Percentiles rank a stretch among this genome's conserved stretches.
Conservation (phyloP, 2,113 vertebrate genomes). For the Callipepla squamata region DNA sequence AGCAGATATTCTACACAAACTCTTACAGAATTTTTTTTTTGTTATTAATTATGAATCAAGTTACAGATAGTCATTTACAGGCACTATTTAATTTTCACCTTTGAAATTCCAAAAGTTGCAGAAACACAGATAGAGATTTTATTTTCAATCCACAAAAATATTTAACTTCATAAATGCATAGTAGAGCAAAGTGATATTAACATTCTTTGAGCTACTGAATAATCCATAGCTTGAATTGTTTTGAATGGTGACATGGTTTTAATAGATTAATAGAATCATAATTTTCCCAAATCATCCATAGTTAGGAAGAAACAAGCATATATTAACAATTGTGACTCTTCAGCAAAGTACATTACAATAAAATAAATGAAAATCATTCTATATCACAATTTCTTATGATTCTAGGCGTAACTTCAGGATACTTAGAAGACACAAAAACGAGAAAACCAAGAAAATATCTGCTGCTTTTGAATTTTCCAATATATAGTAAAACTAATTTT, state of each 20-base stretch:
- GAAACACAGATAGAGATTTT: neutral
- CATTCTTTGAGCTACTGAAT: neutral
- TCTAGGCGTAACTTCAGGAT: neutral
- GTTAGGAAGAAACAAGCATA: neutral
- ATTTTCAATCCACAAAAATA: neutral
- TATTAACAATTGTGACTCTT: neutral
- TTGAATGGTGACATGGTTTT: neutral
- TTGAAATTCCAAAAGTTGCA: neutral
- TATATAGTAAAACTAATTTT: neutral
- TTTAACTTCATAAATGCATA: neutral
- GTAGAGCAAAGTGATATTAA: neutral
- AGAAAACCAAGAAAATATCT: neutral
- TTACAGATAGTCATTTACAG: neutral
- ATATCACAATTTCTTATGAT: neutral
- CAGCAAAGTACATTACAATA: neutral
- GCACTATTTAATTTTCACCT: neutral
- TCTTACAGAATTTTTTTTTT: neutral
- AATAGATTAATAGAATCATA: neutral
- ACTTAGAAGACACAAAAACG: neutral
- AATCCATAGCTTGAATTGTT: neutral
- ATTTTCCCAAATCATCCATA: neutral
- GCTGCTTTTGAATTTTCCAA: neutral
- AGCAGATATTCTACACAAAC: neutral
- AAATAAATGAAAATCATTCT: neutral
- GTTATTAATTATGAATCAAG: neutral